Conservation (phyloP, 2,888 invertebrate genomes). For the Athalia rosae region DNA sequence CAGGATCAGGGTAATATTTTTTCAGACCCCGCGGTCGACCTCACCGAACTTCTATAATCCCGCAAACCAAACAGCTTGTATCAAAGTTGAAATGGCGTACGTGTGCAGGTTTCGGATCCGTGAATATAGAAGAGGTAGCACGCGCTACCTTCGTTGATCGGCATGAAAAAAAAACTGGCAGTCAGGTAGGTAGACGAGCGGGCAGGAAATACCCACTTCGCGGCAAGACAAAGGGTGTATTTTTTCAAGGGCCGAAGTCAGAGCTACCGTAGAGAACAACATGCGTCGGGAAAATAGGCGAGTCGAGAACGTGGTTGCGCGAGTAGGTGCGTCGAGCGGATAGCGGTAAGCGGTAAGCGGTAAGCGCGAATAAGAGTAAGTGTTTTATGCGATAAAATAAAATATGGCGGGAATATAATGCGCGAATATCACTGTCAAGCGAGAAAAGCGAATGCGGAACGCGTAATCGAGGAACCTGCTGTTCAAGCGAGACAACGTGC, state of each 20-base stretch:
- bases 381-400: conserved; percentile 38
- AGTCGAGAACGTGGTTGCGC: not conserved
- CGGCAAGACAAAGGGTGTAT: conserved; percentile 13
- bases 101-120: conserved; percentile 39
- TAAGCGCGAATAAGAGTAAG: conserved; percentile 6
- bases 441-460: conserved; percentile 34
- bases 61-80: conserved; percentile 38
- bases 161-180: conserved; percentile 18
- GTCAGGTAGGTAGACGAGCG: not conserved
- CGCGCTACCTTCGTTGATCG: conserved; percentile 23
- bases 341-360: not conserved
- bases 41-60: conserved; percentile 40
- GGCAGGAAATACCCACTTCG: not conserved
- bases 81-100: conserved; percentile 46
- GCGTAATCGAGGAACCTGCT: conserved; percentile 45
- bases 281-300: conserved; percentile 1
- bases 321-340: conserved; percentile 3
- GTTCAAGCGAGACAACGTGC: conserved; percentile 39
- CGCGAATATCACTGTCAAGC: conserved; percentile 34
- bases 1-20: conserved; percentile 34
- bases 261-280: no score
- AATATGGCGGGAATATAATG: conserved; percentile 22
- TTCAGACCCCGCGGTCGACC: conserved; percentile 25
- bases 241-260: not conserved
- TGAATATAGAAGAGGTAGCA: conserved; percentile 16